Base-by-base conservation (phyloP, 2,113 vertebrate species). In the Cettia cetti region DNA sequence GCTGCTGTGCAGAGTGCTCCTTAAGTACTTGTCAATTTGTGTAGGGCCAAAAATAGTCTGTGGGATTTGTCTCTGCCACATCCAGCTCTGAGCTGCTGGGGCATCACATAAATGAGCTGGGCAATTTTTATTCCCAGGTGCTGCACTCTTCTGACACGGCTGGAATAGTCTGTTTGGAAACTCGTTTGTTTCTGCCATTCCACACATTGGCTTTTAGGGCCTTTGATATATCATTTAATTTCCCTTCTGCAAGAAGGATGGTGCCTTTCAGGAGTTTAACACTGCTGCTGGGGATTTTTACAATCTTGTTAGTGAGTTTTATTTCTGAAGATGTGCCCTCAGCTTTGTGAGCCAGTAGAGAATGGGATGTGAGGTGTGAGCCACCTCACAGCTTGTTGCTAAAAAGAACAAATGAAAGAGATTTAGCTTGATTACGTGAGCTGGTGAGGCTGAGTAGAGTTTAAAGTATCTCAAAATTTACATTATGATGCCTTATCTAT, bases 251-350 rank as follows among this genome's bases (percentile, higher is more conserved):
- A 60, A 68, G 49, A 92, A 52, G 40, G 63, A 87, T 50, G 68
- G 71, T 39, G 61, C 45, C 92, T 94, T 91, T 86, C 71, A 35
- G 0, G 0, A 70, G 31, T 83, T 77, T 78, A 72, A 57, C 57
- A 5, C 35, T 49, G 76, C 88, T 95, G 74, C 72, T 80, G 49
- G 50, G 84, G 68, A 70, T 71, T 91, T 96, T 88, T 96, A 91
- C 57, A 72, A 17, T 52, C 79, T 78, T 63, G 75, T 96, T 95
- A 92, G 86, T 30, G 64, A 65, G 79, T 78, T 94, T 91, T 96
- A 90, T 95, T 87, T 96, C 80, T 86, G 20, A 84, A 78, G 78
- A 82, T 80, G 42, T 61, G 53, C 45, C 90, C 75, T 91, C 47
- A 24, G 70, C 77, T 96, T 92, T 89, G 78, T 66, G 69, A 90